These are phyloP conservation scores for Agrotis exclamationis DNA, from an alignment of 2,888 invertebrate species.

Conservation along the genomic window DNA sequence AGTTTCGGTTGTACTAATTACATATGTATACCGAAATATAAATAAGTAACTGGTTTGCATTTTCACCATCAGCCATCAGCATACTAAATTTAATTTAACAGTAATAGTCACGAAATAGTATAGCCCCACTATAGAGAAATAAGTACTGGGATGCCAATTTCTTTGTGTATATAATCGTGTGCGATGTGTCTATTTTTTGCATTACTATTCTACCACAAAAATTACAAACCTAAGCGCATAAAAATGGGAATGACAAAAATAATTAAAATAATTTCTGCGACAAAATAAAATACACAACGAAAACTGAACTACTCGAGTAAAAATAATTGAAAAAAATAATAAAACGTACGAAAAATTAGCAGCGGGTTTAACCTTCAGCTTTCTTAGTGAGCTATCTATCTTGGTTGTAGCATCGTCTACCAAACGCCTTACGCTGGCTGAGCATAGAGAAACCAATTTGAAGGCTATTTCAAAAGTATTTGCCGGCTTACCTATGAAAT, in stretches of 20 bases:
- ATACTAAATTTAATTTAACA: neutral
- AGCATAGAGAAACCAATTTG: constrained; percentile 43
- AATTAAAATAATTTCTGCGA: constrained; percentile 1
- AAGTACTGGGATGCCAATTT: neutral
- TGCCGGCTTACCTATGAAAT: constrained; percentile 12
- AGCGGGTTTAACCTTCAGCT: too few relatives aligned
- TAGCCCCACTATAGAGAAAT: too few relatives aligned
- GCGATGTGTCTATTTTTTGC: neutral
- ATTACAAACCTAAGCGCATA: neutral
- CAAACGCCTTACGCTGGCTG: constrained; percentile 74
- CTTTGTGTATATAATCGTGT: neutral
- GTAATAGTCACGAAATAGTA: neutral
- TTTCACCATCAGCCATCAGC: neutral
- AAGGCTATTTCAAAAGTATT: neutral
- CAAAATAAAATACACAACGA: constrained; percentile 4
- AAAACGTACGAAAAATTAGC: constrained; percentile 66
- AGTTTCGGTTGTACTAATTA: too few relatives aligned
- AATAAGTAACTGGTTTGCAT: neutral
- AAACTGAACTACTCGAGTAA: constrained; percentile 34
- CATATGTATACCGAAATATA: too few relatives aligned
- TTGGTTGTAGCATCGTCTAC: constrained; percentile 78
- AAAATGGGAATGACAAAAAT: neutral
- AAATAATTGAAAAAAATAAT: constrained; percentile 19
- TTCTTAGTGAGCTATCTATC: constrained; percentile 70
- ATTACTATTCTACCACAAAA: constrained; percentile 4